Evolutionary conservation across 1,140 invertebrate species (phyloP).

Genomic region (Atta texana): DNA sequence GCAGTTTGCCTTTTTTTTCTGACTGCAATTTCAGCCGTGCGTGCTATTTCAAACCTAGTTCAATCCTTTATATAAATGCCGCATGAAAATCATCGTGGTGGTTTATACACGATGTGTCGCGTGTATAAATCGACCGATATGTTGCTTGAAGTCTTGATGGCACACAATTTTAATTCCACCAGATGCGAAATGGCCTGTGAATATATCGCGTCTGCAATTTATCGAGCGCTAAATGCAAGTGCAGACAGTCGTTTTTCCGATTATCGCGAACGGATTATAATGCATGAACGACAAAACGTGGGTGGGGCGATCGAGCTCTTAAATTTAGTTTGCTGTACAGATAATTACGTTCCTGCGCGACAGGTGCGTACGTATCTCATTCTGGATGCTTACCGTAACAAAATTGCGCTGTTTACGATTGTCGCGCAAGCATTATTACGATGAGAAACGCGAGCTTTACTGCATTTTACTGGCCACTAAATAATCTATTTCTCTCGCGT

Average conservation of each 20-base stretch:
- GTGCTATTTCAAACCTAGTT: conserved; percentile 22
- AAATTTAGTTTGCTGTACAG: background rate
- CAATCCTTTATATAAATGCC: background rate
- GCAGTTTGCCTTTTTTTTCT: conserved; percentile 24
- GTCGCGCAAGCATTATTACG: conserved; percentile 15
- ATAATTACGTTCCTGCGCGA: conserved; percentile 14
- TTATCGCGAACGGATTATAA: conserved; percentile 2
- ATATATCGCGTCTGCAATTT: background rate
- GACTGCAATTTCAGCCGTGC: conserved; percentile 28
- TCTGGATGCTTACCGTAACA: conserved; percentile 12
- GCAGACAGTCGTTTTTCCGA: background rate
- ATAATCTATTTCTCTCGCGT: conserved; percentile 72
- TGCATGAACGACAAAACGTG: background rate
- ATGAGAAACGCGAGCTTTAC: conserved; percentile 20
- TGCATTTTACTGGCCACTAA: conserved; percentile 66
- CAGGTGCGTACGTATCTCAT: background rate
- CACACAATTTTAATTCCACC: background rate
- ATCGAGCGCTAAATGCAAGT: background rate
- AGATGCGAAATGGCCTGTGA: background rate
- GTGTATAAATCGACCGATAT: background rate
- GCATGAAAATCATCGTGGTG: conserved; percentile 9
- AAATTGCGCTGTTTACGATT: conserved; percentile 61
- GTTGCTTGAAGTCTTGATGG: background rate
- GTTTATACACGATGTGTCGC: background rate
- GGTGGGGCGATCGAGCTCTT: background rate